phyloP scores from a whole-genome alignment of 2,888 invertebrate species.

The Mesorhabditis spiculigera region DNA sequence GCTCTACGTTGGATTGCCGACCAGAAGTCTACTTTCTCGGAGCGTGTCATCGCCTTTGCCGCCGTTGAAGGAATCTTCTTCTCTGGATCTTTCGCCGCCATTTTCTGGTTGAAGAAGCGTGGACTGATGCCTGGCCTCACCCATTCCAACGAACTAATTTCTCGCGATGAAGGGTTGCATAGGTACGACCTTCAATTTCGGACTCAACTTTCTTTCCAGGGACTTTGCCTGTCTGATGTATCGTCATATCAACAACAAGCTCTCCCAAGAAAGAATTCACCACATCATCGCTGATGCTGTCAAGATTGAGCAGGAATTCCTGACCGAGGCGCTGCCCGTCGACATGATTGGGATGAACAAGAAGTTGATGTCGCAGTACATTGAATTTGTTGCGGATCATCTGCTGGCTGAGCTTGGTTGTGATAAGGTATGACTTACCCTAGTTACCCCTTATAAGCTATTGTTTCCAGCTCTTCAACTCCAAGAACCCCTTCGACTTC shows the following conservation, averaged over 20 bases:
- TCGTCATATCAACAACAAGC: conserved; percentile 81
- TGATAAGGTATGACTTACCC: conserved; percentile 70
- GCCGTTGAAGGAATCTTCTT: conserved; percentile 98
- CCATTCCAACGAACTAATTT: conserved; percentile 93
- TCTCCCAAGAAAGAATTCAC: conserved; percentile 73
- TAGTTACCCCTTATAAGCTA: too few species aligned
- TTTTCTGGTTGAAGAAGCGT: conserved; percentile 97
- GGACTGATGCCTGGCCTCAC: conserved; percentile 98
- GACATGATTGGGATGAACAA: conserved; percentile 97
- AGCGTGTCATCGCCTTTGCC: conserved; percentile 93
- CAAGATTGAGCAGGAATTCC: conserved; percentile 83
- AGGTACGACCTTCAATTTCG: conserved; percentile 63
- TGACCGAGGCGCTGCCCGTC: conserved; percentile 90
- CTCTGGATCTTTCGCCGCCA: conserved; percentile 89
- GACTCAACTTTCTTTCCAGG: not conserved
- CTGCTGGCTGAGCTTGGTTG: conserved; percentile 82
- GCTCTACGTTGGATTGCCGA: conserved; percentile 91
- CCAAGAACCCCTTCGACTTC: conserved; percentile 94
- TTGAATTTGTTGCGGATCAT: conserved; percentile 96
- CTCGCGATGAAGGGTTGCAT: conserved; percentile 76
- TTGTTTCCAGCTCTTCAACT: conserved; percentile 61
- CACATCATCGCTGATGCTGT: conserved; percentile 89
- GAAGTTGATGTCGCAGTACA: conserved; percentile 88
- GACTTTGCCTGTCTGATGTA: conserved; percentile 99
- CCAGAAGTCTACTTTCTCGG: conserved; percentile 80